Evolutionary conservation across 2,888 invertebrate genomes (phyloP).

Genomic region (Trichogramma evanescens): DNA sequence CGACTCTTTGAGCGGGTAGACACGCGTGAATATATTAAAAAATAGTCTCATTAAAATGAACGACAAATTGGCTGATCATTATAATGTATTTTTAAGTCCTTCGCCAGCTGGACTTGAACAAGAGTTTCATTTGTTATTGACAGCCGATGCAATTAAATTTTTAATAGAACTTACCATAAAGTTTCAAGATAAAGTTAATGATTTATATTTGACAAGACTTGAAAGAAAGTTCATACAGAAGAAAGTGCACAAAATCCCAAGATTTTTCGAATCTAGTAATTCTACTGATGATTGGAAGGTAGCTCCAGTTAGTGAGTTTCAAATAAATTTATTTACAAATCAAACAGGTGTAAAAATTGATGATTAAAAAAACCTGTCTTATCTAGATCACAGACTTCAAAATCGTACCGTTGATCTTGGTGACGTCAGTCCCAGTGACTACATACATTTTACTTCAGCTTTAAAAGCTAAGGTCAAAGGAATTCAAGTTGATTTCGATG

Average conservation of each 20-base stretch:
- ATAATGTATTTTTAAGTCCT: conserved; percentile 47
- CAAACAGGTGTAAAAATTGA: background rate
- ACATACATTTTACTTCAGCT: conserved; percentile 53
- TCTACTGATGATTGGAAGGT: conserved; percentile 55
- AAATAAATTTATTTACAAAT: background rate
- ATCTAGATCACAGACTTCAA: conserved; percentile 27
- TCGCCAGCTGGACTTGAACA: conserved; percentile 53
- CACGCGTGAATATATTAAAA: background rate
- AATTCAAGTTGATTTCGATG: conserved; percentile 62
- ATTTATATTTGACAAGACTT: conserved; percentile 48
- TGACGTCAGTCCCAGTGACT: conserved; percentile 59
- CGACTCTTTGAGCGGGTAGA: background rate
- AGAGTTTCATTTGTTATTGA: conserved; percentile 54
- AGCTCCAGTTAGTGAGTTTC: conserved; percentile 50
- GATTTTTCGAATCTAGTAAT: conserved; percentile 49
- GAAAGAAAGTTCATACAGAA: conserved; percentile 43
- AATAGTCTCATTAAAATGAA: background rate
- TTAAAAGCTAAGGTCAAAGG: conserved; percentile 55
- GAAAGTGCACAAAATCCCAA: conserved; percentile 37
- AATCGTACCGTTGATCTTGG: conserved; percentile 58
- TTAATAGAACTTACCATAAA: conserved; percentile 50
- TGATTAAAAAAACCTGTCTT: background rate
- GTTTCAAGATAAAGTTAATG: conserved; percentile 51
- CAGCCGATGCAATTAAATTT: conserved; percentile 54
- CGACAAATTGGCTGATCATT: background rate